A percentile compares a stretch with the other conserved stretches of the same genome.
Evolutionary conservation across 1,140 invertebrate species (phyloP).

Genomic region (Drosophila pandora): DNA sequence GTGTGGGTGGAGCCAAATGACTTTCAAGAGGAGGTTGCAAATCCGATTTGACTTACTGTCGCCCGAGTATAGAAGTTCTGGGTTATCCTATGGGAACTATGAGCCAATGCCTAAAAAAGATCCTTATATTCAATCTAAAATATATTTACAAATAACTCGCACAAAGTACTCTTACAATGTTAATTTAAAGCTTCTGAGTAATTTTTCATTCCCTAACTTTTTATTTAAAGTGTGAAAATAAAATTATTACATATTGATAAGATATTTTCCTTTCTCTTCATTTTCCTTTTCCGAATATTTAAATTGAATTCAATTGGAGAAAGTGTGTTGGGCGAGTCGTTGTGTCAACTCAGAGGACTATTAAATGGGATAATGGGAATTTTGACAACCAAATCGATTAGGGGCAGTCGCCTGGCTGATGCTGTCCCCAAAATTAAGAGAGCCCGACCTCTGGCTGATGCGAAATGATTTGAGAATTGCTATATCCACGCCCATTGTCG

Average conservation of each 20-base stretch:
- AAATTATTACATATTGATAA: no score
- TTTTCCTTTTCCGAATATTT: no score
- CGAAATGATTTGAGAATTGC: constrained; percentile 15
- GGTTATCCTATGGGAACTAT: no score
- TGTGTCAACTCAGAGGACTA: background rate
- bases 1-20: background rate
- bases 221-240: no score
- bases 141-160: background rate
- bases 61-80: no score
- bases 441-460: constrained; percentile 4
- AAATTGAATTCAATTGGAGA: no score
- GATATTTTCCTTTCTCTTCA: no score
- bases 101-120: no score
- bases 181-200: background rate
- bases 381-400: constrained; percentile 9
- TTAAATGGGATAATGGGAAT: background rate
- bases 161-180: constrained; percentile 21
- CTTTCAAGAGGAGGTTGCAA: constrained; percentile 30
- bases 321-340: no score
- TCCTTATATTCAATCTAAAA: no score
- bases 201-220: no score
- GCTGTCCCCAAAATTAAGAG: constrained; percentile 42
- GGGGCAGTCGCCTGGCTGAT: constrained; percentile 7
- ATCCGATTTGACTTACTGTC: constrained; percentile 21
- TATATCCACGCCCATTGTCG: constrained; percentile 13